Base-by-base conservation (phyloP, 2,888 invertebrate genomes). In the Sarcophaga rosellei region DNA sequence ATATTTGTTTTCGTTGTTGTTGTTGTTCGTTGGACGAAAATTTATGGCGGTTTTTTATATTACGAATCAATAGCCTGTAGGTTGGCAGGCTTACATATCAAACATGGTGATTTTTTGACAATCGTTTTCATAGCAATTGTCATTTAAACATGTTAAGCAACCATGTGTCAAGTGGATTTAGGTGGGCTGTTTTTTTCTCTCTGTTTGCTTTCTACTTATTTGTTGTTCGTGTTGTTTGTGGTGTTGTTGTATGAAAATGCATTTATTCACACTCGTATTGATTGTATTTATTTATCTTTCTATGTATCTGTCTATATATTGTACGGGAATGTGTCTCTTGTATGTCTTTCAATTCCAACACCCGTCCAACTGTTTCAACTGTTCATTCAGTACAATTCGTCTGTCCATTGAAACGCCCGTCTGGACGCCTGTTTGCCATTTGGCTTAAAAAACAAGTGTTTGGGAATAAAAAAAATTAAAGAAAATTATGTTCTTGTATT, bases 101-200 rank as follows among this genome's bases (percentile, higher is more conserved):
- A 86, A 86, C 84, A 84, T 81, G 86, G 84, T 86, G 86, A 86
- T 86, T 86, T 86, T 86, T 84, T 86, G 86, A 86, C 86, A 86
- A 86, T 86, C 86, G 86, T 86, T 86, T 86, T 86, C 86, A 86
- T 86, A 86, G 86, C 86, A 86, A 86, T 86, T 86, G 86, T 86
- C 86, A 86, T 84, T 86, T 86, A 86, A 84, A 81, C 84, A 86
- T 86, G 86, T 86, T 84, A 86, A 86, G 86, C 86, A 86, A 86
- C 86, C 86, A 86, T 86, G 86, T 86, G 86, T 86, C 86, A 86
- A 86, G 86, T 86, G 86, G 84, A 86, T 86, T 86, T 86, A 86
- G 86, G 86, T 86, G 86, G 86, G 86, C 78, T 79, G 70, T 80
- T 79, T 79, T 81, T 21, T 74, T 57, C 66, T n/a, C 21, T 12